Evolutionary conservation across 53 echinoderm and acorn worm species (phyloP), one percentile per base, ranked within the genome.

Genomic region (Luidia sarsii): DNA sequence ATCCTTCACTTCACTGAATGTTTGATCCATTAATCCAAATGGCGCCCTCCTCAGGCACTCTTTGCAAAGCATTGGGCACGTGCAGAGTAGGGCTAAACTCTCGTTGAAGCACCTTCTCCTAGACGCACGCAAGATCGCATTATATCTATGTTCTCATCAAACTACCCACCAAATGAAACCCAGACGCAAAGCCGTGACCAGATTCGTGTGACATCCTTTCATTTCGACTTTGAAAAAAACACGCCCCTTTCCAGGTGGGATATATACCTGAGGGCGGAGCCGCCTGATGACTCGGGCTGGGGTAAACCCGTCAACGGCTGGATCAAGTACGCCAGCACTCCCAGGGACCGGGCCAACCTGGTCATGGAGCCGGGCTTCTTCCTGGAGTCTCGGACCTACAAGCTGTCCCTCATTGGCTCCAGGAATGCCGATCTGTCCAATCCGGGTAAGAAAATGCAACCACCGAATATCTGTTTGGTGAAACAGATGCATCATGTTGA

Each of bases 341-440:
- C 84, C 0, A 31, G 53, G 11, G 35, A 37, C 24, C 54, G 51
- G 20, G 63, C 79, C 2, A 70, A 79, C 39, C 71, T 87, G 32
- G 82, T 84, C 51, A 35, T 87, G 10, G 54, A 64, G 2, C 59
- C 79, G 4, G 91, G 88, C 34, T 70, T 87, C 49, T 87, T 91
- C 32, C 52, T 79, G 61, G 87, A 91, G n/a, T 62, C 38, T 0
- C 38, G 33, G 15, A 67, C 0, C 1, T 88, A 88, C 74, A 27
- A 41, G 18, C 53, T 92, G 21, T 36, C 51, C 32, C 64, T 92
- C 21, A 16, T 11, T 16, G 88, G 80, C 15, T 88, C 88, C 0
- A 80, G 88, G 33, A 88, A 81, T 54, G 48, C 61, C 16, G 82
- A 92, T 48, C 75, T 74, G 8, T 33, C 64, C 18, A 83, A 87